These are phyloP conservation scores for Tanaodytes sp. DNA, from an alignment of 2,888 invertebrate genomes.

Conservation along the genomic window DNA sequence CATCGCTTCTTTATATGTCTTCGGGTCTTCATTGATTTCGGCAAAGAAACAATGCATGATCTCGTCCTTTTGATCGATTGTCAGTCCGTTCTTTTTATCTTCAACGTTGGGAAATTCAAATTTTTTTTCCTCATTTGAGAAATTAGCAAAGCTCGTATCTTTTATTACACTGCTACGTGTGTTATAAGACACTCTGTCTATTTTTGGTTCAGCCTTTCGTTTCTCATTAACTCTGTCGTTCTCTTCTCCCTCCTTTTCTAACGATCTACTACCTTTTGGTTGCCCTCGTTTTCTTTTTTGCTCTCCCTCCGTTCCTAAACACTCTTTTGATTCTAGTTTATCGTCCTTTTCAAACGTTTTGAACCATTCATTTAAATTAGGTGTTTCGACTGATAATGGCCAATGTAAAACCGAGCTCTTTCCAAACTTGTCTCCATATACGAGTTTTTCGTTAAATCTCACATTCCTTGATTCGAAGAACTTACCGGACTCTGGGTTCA, in stretches of 20 bases:
- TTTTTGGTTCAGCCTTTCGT: too few species aligned
- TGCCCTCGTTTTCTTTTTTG: not conserved
- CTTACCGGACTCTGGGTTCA: slow-evolving; percentile 28
- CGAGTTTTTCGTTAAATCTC: slow-evolving; percentile 48
- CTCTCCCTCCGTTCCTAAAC: too few species aligned
- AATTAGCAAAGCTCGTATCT: not conserved
- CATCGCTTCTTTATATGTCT: slow-evolving; percentile 3
- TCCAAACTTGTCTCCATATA: slow-evolving; percentile 42
- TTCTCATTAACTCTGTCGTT: too few species aligned
- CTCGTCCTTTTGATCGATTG: not conserved
- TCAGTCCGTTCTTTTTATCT: not conserved
- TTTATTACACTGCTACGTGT: not conserved
- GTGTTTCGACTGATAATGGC: not conserved
- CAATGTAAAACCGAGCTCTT: too few species aligned
- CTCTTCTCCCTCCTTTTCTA: not conserved
- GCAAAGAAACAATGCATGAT: not conserved
- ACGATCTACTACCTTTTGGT: not conserved
- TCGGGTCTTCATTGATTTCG: not conserved
- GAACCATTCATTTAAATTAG: not conserved
- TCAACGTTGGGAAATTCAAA: not conserved
- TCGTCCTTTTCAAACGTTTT: not conserved
- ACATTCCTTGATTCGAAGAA: slow-evolving; percentile 40
- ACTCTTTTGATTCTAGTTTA: not conserved
- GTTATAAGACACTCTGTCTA: too few species aligned
- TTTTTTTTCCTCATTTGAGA: not conserved